phyloP scores from a whole-genome alignment of 2,113 vertebrate genomes.

The Eira barbara region DNA sequence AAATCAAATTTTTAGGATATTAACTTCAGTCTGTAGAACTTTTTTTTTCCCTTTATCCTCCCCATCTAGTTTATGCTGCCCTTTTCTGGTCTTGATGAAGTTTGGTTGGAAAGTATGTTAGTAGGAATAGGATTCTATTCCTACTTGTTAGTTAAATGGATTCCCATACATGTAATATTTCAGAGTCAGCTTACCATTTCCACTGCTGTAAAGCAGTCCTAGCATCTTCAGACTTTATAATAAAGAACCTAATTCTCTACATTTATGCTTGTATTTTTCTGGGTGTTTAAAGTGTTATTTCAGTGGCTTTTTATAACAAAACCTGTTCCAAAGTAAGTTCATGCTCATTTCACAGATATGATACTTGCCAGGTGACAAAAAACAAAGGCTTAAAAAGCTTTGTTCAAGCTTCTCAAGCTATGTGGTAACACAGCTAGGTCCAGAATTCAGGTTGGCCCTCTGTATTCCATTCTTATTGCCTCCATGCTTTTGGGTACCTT shows the following conservation, averaged over 20 bases:
- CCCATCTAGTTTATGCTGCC: neutral
- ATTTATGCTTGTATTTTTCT: neutral
- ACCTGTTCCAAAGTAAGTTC: neutral
- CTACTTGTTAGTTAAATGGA: neutral
- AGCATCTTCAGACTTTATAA: neutral
- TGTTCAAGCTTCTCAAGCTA: neutral
- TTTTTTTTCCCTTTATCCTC: neutral
- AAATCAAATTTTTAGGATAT: neutral
- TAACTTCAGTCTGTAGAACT: neutral
- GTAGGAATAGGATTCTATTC: neutral
- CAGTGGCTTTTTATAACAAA: neutral
- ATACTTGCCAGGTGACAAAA: neutral
- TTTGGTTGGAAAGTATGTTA: neutral
- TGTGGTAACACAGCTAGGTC: neutral
- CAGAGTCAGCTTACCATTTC: neutral
- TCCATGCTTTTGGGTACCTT: neutral
- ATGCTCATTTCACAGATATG: neutral
- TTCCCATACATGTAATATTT: neutral
- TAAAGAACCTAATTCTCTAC: neutral
- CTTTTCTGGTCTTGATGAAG: slow-evolving; percentile 9
- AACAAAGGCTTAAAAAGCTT: neutral
- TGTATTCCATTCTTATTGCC: neutral
- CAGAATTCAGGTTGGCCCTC: neutral
- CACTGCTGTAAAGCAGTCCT: neutral
- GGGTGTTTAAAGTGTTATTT: neutral